These are phyloP conservation scores for Fragum sueziense DNA, from an alignment of 2,888 invertebrate species.

Conservation along the genomic window DNA sequence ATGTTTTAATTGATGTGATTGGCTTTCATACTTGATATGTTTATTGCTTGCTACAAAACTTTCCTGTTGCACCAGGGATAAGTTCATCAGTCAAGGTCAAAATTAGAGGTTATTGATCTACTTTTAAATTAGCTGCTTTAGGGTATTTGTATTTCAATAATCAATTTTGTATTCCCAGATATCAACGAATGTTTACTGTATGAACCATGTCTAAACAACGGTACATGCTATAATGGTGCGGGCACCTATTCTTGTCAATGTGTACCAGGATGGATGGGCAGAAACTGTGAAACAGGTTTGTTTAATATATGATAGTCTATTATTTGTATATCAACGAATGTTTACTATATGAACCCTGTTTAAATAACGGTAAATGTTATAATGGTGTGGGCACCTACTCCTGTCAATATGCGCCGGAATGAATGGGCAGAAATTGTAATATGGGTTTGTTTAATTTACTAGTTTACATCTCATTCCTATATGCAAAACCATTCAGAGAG, in stretches of 20 bases:
- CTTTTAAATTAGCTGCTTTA: no score
- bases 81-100: no score
- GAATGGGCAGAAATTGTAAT: no score
- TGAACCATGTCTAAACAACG: constrained; percentile 92
- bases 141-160: no score
- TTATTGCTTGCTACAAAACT: no score
- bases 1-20: no score
- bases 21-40: no score
- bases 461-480: no score
- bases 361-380: neutral
- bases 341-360: neutral
- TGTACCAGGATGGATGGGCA: constrained; percentile 80
- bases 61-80: no score
- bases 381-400: neutral
- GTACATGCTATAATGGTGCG: constrained; percentile 95
- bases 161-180: constrained; percentile 49
- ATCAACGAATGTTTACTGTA: constrained; percentile 83
- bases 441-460: no score
- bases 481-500: no score
- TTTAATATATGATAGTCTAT: neutral
- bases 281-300: constrained; percentile 93
- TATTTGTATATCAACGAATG: neutral
- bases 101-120: no score
- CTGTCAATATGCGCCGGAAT: neutral
- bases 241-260: constrained; percentile 84